Evolutionary conservation across 2,888 invertebrate species (phyloP), one percentile per base, ranked within the genome.

Genomic region (Macaria liturata): DNA sequence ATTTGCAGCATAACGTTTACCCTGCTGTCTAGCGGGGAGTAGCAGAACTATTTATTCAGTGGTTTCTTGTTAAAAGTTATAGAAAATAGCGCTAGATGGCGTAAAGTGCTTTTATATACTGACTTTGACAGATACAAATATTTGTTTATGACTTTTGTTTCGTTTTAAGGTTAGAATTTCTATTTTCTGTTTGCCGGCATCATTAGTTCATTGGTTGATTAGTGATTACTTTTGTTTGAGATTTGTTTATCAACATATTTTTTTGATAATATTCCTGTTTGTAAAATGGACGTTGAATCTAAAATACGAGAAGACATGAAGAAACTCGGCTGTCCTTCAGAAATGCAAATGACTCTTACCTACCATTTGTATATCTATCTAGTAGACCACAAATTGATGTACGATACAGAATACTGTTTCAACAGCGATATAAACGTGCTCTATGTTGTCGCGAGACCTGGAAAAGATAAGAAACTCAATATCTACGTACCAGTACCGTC

Each of bases 341-440:
- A 83, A 32, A 69, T 77, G 59, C 86, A 91, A 71, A 83, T 91
- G 46, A 69, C 87, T 3, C 74, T 92, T 3, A 88, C 91, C 0
- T 90, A 83, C 59, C 81, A 86, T 52, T 69, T 92, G 8, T 92
- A 91, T 67, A 77, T 91, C 8, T 78, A 91, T 66, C 78, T 92
- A 55, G 82, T 91, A 0, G 92, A 92, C 62, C 83, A 88, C 49
- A 89, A 89, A 71, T 72, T 86, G 1, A 92, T 92, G 91, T 88
- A 91, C 65, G 92, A 92, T 56, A 88, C 88, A 0, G 89, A 91
- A 70, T 91, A 91, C 62, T 88, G 85, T 46, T 92, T 83, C 63
- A 90, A 91, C 59, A 86, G 78, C 56, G 90, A 91, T 47, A 79
- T 91, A 46, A 84, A 89, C 50, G 83, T 84, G 0, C 68, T 91